phyloP scores from a whole-genome alignment of 2,113 vertebrate species.

The Proterorhinus semilunaris region DNA sequence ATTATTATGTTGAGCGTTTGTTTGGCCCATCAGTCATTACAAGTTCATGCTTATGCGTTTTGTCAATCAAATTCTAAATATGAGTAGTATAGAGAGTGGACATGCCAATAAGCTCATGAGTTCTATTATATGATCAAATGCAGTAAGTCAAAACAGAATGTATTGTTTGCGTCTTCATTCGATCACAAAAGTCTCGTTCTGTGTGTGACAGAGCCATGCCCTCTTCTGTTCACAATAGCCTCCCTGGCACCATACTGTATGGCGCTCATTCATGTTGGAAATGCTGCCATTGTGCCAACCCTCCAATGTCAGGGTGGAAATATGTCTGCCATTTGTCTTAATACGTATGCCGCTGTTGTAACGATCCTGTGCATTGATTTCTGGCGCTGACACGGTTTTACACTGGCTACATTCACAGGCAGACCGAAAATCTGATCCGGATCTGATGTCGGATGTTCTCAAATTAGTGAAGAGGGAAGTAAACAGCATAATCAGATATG shows the following conservation, averaged over 20 bases:
- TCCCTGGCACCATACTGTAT: too few relatives aligned
- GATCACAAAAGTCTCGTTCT: not conserved
- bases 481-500: too few relatives aligned
- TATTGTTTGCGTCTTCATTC: not conserved
- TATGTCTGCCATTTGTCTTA: not conserved
- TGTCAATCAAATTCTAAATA: too few relatives aligned
- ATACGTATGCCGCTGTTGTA: not conserved
- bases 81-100: not conserved
- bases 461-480: too few relatives aligned
- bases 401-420: constrained; percentile 7
- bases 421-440: too few relatives aligned
- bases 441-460: too few relatives aligned
- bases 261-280: not conserved
- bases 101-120: not conserved
- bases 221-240: not conserved
- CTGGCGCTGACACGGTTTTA: constrained; percentile 18
- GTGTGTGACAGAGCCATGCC: not conserved
- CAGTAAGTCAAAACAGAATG: not conserved
- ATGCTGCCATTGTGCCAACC: not conserved
- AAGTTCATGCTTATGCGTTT: too few relatives aligned
- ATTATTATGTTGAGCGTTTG: too few relatives aligned
- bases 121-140: not conserved
- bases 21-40: too few relatives aligned
- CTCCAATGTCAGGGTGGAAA: not conserved
- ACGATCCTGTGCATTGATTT: constrained; percentile 37